phyloP scores from a whole-genome alignment of 2,888 invertebrate genomes.

The Lithodes maja region DNA sequence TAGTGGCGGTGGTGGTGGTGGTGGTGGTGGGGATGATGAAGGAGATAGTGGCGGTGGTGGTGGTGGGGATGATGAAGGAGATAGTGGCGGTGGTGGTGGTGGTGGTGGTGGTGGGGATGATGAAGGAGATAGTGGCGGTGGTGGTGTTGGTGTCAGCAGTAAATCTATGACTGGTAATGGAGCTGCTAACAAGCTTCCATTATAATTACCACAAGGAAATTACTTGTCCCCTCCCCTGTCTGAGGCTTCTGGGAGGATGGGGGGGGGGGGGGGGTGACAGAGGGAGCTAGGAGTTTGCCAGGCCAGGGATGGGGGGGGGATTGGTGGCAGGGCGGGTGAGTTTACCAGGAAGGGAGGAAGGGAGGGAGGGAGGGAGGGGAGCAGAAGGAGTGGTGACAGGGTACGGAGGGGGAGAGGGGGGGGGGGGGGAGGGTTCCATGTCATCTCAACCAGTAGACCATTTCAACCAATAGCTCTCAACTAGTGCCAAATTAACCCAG shows the following conservation, averaged over 20 bases:
- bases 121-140: neutral
- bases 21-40: neutral
- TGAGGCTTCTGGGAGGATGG: neutral
- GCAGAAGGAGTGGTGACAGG: too few species aligned
- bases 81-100: neutral
- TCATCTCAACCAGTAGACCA: too few species aligned
- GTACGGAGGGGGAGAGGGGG: neutral
- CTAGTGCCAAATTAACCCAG: too few species aligned
- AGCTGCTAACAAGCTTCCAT: constrained; percentile 52
- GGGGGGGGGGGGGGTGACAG: neutral
- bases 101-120: neutral
- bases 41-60: neutral
- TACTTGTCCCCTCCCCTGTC: constrained; percentile 7
- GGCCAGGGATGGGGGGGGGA: neutral
- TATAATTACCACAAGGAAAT: constrained; percentile 58
- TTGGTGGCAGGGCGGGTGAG: neutral
- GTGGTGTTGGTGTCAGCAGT: neutral
- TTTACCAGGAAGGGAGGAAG: neutral
- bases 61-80: neutral
- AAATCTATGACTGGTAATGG: constrained; percentile 51
- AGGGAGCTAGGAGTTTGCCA: neutral
- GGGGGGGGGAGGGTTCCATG: too few species aligned
- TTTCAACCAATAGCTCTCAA: too few species aligned
- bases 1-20: neutral
- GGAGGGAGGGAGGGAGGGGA: neutral